Conservation (phyloP, 2,113 vertebrate species). For the zebrafish (Danio rerio) region GRCz12tu NC_133181.1:49320001-49320500, state of each 20-base stretch:
- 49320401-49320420: not conserved
- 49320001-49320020: not conserved
- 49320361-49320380: constrained; percentile 38
- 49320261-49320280: constrained; percentile 23
- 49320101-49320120: not conserved
- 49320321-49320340: constrained; percentile 44
- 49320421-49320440: not conserved
- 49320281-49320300: constrained; percentile 34
- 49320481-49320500: not conserved
- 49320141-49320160: constrained; percentile 3
- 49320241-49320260: constrained; percentile 1
- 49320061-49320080: not conserved
- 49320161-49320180: not conserved
- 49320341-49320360: constrained; percentile 58
- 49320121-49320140: not conserved
- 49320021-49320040: not conserved
- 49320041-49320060: not conserved
- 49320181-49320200: not conserved
- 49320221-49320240: constrained; percentile 30
- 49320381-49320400: constrained; percentile 27
- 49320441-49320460: not conserved
- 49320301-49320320: constrained; percentile 38
- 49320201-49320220: constrained; percentile 11
- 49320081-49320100: not conserved
- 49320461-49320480: not conserved